Evolutionary conservation across 2,888 invertebrate species (phyloP), one percentile per base, ranked within the genome.

Genomic region (Spilarctia lutea): DNA sequence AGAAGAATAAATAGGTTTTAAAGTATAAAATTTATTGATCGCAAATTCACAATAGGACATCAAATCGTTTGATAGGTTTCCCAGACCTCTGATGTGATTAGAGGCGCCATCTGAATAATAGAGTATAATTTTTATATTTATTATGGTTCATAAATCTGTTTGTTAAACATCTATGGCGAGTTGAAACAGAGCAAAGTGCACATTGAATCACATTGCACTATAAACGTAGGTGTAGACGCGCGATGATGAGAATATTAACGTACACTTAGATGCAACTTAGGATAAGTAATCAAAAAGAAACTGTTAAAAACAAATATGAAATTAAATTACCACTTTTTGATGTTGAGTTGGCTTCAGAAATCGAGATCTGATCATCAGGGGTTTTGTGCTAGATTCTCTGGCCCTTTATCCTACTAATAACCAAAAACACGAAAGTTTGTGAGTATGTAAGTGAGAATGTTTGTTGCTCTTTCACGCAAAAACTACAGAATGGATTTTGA

Each of bases 21-120:
- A 60, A 27, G n/a, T n/a, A n/a, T n/a, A n/a, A n/a, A n/a, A n/a
- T n/a, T n/a, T n/a, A n/a, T n/a, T n/a, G n/a, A n/a, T n/a, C n/a
- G n/a, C 52, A 24, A 52, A 24, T 24, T 24, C 52, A 52, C 10
- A 10, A 27, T 60, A 11, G n/a, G 1, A 60, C 13, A 60, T 60
- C n/a, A 60, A 60, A 27, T n/a, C 33, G 11, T 18, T 73, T 65
- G 65, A 73, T 73, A 48, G 65, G 48, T 48, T 73, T 52, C 24
- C 20, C 39, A 69, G 73, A 69, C 73, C 3, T 20, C 8, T 69
- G 30, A 70, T 65, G 65, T 73, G 65, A 73, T 24, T 42, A 18
- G 10, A 33, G 73, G 65, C 73, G 69, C 73, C 69, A 70, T 52
- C 16, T 16, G 6, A 39, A 7, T 39, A 67, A 67, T 39, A 42